These are phyloP conservation scores for Lepidurus couesii DNA, from an alignment of 1,140 invertebrate species.

Conservation along the genomic window DNA sequence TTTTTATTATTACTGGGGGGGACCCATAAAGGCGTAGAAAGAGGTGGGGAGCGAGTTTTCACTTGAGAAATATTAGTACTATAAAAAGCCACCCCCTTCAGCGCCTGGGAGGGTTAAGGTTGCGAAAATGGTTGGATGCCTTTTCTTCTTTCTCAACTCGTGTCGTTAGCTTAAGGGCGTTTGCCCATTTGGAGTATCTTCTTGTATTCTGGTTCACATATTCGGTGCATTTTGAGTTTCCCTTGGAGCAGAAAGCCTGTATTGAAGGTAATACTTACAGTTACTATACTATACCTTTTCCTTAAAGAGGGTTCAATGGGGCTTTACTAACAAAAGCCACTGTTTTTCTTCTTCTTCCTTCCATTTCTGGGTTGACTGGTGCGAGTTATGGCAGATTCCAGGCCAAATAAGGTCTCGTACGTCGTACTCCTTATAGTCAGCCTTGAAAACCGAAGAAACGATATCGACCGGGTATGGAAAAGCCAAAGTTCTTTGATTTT, in stretches of 20 bases:
- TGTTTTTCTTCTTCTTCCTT: neutral
- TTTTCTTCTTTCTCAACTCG: neutral
- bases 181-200: neutral
- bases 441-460: no score
- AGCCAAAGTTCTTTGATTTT: no score
- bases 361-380: neutral
- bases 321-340: no score
- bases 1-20: neutral
- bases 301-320: no score
- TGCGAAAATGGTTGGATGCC: neutral
- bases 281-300: no score
- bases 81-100: neutral
- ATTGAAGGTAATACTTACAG: neutral
- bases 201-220: neutral
- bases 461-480: no score
- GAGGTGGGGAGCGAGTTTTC: neutral
- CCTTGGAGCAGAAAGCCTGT: neutral
- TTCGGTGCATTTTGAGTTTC: neutral
- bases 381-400: neutral
- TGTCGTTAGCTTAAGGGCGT: slow-evolving; percentile 3
- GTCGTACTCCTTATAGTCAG: neutral
- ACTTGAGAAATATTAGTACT: neutral
- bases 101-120: neutral
- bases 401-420: neutral
- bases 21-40: neutral